Evolutionary conservation across 2,113 vertebrate genomes (phyloP), one percentile per base, ranked within the genome.

Genomic region (Phocoena phocoena): DNA sequence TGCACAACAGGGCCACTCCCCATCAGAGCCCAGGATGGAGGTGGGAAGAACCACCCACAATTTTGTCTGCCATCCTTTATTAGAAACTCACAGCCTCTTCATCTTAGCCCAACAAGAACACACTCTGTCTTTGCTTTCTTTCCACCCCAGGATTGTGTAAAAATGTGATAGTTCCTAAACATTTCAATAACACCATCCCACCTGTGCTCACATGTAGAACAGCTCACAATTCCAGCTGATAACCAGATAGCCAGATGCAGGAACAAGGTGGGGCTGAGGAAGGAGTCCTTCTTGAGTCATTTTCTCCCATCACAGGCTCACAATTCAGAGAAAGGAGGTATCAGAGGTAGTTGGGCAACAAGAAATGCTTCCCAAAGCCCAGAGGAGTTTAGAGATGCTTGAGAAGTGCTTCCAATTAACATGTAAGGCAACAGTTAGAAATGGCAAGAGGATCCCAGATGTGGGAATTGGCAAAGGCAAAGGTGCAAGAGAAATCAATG

Each of bases 1-100:
- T 33, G 6, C 4, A 38, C 1, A 11, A 2, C 0, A 3, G 9
- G 21, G 31, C 28, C 2, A 0, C 17, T 21, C 62, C 23, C 67
- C 26, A 36, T 60, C 50, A 23, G 13, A 74, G 53, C 20, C 73
- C 18, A 63, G 36, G 15, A 41, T 0, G 38, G 53, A 84, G 70
- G 15, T 17, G 8, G 13, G 36, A 58, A 90, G 11, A 17, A 55
- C 28, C 23, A 8, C 3, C 47, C 6, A 2, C 31, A 23, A 85
- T 82, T 62, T 41, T n/a, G 10, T 36, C 62, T 83, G 50, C 53
- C 36, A 18, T 76, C 15, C 17, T 60, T 92, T 79, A 38, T 90
- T 80, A 91, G 41, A 90, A 90, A 74, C 5, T 28, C 47, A 90
- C 6, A 15, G 3, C 23, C 28, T 53, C 41, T 82, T 60, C 31